Evolutionary conservation across 2,888 invertebrate genomes (phyloP), one percentile per base, ranked within the genome.

Genomic region (Tenthredo scrophulariae): DNA sequence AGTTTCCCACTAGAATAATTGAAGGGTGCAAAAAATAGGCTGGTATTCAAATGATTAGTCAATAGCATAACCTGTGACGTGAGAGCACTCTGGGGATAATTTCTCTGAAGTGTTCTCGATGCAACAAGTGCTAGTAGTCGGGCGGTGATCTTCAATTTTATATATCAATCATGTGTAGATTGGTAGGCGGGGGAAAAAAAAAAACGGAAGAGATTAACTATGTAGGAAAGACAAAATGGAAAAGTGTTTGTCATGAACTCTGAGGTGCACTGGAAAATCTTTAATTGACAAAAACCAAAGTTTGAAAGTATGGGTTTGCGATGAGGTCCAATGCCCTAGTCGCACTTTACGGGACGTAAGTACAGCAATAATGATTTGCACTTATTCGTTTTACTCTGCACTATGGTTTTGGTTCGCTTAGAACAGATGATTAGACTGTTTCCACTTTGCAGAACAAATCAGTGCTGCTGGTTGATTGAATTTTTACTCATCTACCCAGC

Each of bases 101-200:
- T 75, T 46, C 26, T 46, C 29, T 72, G 37, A 40, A 77, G 50
- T 54, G 54, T 77, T 29, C 54, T 33, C 54, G 29, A 33, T 54
- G 77, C 77, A 77, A 77, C 77, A 77, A 77, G 77, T 77, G 33
- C 50, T 29, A 29, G 1, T 50, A 46, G 37, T n/a, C 77, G 50
- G 46, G 26, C 5, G 50, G 77, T 26, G 29, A 77, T 77, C 77
- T 29, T 77, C 18, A 18, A 22, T 75, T 70, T 75, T 29, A 15
- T 18, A 46, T 5, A 75, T 75, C 75, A 75, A 43, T 75, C 10
- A 37, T 40, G 37, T 46, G 22, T 13, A 26, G 10, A 75, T 22
- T 7, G 22, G 26, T 62, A 26, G 62, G 62, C 22, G n/a, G 26
- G 43, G 0, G 10, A 10, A 43, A 46, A 46, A 46, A 15, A 46